These are phyloP conservation scores for Halcyon badia DNA, from an alignment of 2,797 vertebrate species.

Conservation along the genomic window DNA sequence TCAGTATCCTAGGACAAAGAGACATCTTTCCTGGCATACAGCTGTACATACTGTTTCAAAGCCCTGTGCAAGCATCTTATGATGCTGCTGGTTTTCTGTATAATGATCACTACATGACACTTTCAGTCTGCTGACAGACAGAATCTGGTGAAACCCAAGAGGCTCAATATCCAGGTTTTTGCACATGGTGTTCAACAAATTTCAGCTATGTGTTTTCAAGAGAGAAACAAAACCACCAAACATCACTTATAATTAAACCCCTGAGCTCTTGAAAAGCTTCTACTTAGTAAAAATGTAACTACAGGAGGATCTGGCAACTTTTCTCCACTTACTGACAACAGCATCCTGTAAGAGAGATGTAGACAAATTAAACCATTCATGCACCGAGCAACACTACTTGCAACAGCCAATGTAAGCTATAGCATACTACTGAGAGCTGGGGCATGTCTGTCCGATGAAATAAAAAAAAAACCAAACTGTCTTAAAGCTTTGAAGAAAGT, in stretches of 20 bases:
- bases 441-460: not conserved
- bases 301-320: not conserved
- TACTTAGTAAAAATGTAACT: not conserved
- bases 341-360: constrained; percentile 36
- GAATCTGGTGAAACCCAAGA: not conserved
- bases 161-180: not conserved
- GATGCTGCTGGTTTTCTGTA: not conserved
- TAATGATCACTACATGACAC: not conserved
- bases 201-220: not conserved
- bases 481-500: constrained; percentile 35
- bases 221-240: not conserved
- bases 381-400: constrained; percentile 25
- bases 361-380: constrained; percentile 36
- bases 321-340: constrained; percentile 37
- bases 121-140: not conserved
- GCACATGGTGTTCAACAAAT: not conserved
- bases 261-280: not conserved
- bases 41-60: not conserved
- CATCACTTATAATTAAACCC: not conserved
- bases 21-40: not conserved
- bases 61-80: not conserved
- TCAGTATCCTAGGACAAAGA: not conserved
- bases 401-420: constrained; percentile 60
- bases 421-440: constrained; percentile 13
- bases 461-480: not conserved